Conservation (phyloP, 2,888 invertebrate species). For the Diplazon laetatorius region DNA sequence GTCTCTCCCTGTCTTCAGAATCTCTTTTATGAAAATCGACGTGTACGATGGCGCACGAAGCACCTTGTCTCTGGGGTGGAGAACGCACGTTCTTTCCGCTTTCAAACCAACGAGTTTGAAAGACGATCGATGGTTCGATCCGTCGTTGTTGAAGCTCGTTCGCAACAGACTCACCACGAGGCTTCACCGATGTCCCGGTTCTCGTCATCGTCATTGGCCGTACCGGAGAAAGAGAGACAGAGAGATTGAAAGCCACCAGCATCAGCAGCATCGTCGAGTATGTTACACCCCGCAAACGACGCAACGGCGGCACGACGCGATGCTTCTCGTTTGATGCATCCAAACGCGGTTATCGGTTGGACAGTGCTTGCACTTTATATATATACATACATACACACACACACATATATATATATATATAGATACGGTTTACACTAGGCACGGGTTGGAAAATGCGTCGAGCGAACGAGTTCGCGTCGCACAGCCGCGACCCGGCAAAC, state of each 20-base stretch:
- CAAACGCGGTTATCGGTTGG: conserved; percentile 49
- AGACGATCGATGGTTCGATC: conserved; percentile 45
- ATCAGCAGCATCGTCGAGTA: not conserved
- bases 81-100: too few species aligned
- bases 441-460: conserved; percentile 37
- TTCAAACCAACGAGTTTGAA: not conserved
- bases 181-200: too few species aligned
- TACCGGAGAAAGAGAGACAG: not conserved
- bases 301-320: conserved; percentile 24
- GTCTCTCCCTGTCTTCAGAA: conserved; percentile 1
- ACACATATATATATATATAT: conserved; percentile 9
- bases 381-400: not conserved
- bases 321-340: conserved; percentile 57
- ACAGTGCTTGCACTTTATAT: not conserved
- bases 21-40: conserved; percentile 8
- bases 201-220: conserved; percentile 33
- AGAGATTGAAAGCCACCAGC: too few species aligned
- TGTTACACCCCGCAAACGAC: conserved; percentile 25
- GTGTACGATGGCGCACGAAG: conserved; percentile 1
- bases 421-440: not conserved
- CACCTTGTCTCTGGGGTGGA: not conserved
- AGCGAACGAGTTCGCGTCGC: conserved; percentile 51
- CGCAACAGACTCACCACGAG: too few species aligned
- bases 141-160: conserved; percentile 32
- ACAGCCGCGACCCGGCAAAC: conserved; percentile 53